These are phyloP conservation scores for Parauchenoglanis ngamensis DNA, from an alignment of 2,797 vertebrate genomes.

Conservation along the genomic window DNA sequence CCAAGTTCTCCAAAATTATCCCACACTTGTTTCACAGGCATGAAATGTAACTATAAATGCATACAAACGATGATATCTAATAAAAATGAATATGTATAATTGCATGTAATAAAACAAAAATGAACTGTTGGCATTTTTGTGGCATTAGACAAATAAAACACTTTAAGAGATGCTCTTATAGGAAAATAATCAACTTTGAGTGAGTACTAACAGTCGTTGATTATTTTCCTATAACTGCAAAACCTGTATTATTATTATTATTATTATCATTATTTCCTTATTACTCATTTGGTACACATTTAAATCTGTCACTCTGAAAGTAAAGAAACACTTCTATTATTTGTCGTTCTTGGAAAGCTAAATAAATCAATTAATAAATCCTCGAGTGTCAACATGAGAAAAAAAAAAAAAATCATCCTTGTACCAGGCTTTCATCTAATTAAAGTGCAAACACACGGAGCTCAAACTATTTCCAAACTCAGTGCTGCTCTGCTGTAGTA, in stretches of 20 bases:
- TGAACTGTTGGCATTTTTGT: neutral
- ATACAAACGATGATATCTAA: too few species aligned
- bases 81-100: too few species aligned
- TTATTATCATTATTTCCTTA: neutral
- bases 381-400: neutral
- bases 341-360: neutral
- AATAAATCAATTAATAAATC: neutral
- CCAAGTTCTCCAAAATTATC: neutral
- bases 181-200: neutral
- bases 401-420: neutral
- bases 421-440: slow-evolving; percentile 3
- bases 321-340: neutral
- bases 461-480: slow-evolving; percentile 26
- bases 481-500: neutral
- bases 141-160: neutral
- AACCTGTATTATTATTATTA: neutral
- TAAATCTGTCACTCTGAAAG: neutral
- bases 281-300: neutral
- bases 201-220: neutral
- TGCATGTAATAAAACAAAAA: neutral
- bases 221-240: neutral
- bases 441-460: slow-evolving; percentile 6
- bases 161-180: neutral
- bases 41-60: neutral
- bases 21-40: neutral